These are phyloP conservation scores for Sander lucioperca DNA, from an alignment of 2,113 vertebrate genomes.

Conservation along the genomic window DNA sequence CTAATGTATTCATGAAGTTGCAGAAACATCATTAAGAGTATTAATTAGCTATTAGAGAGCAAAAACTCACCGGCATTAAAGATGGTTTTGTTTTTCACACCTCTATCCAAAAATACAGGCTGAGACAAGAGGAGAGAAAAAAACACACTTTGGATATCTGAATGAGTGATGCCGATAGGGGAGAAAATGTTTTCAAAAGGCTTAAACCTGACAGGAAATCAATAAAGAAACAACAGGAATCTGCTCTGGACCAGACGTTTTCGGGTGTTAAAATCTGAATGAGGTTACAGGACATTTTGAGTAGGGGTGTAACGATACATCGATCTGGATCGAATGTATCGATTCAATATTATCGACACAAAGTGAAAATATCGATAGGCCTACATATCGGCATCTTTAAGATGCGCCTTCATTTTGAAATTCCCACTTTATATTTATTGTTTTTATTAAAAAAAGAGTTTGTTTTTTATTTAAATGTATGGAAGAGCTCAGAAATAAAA, in stretches of 20 bases:
- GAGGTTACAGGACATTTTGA: neutral
- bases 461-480: too few relatives aligned
- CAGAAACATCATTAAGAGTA: conserved; percentile 91
- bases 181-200: neutral
- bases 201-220: conserved; percentile 26
- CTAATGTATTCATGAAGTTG: conserved; percentile 92
- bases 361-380: too few relatives aligned
- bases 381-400: too few relatives aligned
- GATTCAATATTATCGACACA: too few relatives aligned
- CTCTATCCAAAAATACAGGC: conserved; percentile 22
- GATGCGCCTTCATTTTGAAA: too few relatives aligned
- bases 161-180: neutral
- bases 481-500: too few relatives aligned
- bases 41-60: conserved; percentile 92
- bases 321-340: too few relatives aligned
- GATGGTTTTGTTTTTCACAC: conserved; percentile 28
- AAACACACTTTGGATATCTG: neutral
- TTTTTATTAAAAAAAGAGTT: too few relatives aligned
- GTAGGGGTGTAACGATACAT: too few relatives aligned
- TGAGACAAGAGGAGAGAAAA: neutral
- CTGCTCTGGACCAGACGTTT: neutral
- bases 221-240: conserved; percentile 1
- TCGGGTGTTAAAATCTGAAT: neutral
- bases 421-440: too few relatives aligned
- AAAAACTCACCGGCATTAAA: conserved; percentile 46